phyloP scores from a whole-genome alignment of 2,888 invertebrate species.

The Mechanitis mazaeus region DNA sequence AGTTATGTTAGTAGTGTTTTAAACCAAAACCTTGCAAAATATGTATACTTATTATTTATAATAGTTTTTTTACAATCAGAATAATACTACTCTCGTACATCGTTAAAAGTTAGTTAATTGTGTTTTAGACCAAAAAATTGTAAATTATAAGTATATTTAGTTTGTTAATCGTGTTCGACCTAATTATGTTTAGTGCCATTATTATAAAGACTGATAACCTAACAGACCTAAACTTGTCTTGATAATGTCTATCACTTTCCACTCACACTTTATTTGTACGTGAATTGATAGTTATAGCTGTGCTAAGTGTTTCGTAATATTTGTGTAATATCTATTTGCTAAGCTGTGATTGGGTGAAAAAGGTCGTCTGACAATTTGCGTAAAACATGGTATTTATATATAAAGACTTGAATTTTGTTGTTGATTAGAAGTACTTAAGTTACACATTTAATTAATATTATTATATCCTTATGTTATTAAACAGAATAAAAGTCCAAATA shows the following conservation, averaged over 20 bases:
- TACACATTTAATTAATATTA: too few relatives aligned
- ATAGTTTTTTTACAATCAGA: too few relatives aligned
- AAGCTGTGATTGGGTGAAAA: constrained; percentile 4
- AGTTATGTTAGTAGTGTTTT: too few relatives aligned
- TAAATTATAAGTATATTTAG: too few relatives aligned
- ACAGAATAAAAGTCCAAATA: background rate
- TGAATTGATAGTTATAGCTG: background rate
- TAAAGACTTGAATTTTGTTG: background rate
- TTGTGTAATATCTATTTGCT: constrained; percentile 4
- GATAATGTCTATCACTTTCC: constrained; percentile 30
- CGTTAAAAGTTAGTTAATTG: too few relatives aligned
- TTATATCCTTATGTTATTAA: background rate
- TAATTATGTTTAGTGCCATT: constrained; percentile 21
- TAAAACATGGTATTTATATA: background rate
- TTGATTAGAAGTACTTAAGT: too few relatives aligned
- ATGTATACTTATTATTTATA: too few relatives aligned
- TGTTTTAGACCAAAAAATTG: too few relatives aligned
- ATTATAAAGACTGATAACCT: constrained; percentile 42
- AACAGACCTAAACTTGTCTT: constrained; percentile 29
- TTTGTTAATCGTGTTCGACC: constrained; percentile 14
- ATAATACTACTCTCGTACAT: too few relatives aligned
- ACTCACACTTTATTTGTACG: constrained; percentile 7
- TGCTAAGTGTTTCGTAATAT: constrained; percentile 6
- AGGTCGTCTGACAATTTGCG: background rate
- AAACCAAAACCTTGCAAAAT: too few relatives aligned